Percentiles rank a stretch among this genome's conserved stretches.
Conservation (phyloP, 2,113 vertebrate species). For the Chitala chitala region DNA sequence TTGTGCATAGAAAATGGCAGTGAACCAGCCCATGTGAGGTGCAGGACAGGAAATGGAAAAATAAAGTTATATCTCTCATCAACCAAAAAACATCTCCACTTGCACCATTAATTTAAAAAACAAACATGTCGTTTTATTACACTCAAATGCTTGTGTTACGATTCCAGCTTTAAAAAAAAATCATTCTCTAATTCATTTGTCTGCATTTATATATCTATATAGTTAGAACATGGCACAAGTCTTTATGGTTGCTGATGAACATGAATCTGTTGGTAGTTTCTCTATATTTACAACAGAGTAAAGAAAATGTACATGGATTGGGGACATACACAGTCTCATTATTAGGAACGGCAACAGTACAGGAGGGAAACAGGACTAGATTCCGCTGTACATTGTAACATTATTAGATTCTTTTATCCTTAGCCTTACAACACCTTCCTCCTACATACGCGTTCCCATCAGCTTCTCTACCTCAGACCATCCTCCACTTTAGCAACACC, state of each 20-base stretch:
- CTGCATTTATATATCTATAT: conserved; percentile 64
- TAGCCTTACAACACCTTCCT: conserved; percentile 72
- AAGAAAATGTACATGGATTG: conserved; percentile 91
- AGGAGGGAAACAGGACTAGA: conserved; percentile 69
- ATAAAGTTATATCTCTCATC: conserved; percentile 55
- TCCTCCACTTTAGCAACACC: conserved; percentile 78
- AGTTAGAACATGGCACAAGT: conserved; percentile 78
- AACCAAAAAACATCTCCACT: conserved; percentile 47
- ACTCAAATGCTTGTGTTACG: conserved; percentile 53
- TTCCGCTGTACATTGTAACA: conserved; percentile 92
- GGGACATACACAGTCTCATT: conserved; percentile 82
- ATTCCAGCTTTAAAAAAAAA: conserved; percentile 57
- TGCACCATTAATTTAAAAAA: conserved; percentile 66
- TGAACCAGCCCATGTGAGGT: conserved; percentile 65
- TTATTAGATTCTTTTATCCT: conserved; percentile 75
- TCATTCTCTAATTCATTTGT: conserved; percentile 46
- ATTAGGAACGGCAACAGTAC: conserved; percentile 79
- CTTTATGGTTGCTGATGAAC: conserved; percentile 85
- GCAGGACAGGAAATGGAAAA: conserved; percentile 67
- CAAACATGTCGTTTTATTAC: conserved; percentile 68
- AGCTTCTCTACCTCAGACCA: conserved; percentile 71
- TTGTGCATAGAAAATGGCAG: conserved; percentile 85
- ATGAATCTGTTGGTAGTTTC: conserved; percentile 72
- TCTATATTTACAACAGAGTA: conserved; percentile 89
- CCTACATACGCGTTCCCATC: conserved; percentile 71